phyloP scores from a whole-genome alignment of 2,797 vertebrate genomes.

The Numenius phaeopus region DNA sequence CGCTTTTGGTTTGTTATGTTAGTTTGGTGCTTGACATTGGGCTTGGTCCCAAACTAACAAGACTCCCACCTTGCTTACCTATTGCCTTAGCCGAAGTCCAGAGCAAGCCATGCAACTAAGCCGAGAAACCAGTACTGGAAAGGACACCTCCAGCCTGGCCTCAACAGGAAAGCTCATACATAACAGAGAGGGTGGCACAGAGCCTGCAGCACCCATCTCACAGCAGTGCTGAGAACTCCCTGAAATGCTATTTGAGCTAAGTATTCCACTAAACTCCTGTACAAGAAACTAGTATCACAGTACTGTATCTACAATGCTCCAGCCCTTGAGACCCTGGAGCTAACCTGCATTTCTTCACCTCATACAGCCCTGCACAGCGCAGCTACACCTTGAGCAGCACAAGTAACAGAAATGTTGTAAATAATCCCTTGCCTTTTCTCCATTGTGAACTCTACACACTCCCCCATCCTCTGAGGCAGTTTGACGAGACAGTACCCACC shows the following conservation, averaged over 20 bases:
- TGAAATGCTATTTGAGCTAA: background rate
- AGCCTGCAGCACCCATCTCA: background rate
- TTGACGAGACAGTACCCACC: background rate
- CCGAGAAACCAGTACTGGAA: background rate
- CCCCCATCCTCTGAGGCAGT: background rate
- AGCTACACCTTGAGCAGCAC: background rate
- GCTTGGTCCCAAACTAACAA: background rate
- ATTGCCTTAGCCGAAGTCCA: background rate
- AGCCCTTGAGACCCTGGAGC: background rate
- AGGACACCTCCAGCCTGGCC: background rate
- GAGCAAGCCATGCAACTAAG: background rate
- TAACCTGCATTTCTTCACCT: background rate
- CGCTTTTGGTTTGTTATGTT: fast-evolving
- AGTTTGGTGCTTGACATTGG: background rate
- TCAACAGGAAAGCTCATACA: fast-evolving
- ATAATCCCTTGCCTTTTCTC: background rate
- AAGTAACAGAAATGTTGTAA: background rate
- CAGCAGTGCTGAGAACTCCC: background rate
- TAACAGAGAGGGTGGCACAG: too few relatives aligned
- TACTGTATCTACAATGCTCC: background rate
- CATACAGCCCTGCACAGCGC: background rate
- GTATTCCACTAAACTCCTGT: background rate
- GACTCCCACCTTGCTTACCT: background rate
- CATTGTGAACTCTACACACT: fast-evolving
- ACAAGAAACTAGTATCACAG: background rate